phyloP scores from a whole-genome alignment of 1,140 invertebrate genomes.

The Notospermus geniculatus region DNA sequence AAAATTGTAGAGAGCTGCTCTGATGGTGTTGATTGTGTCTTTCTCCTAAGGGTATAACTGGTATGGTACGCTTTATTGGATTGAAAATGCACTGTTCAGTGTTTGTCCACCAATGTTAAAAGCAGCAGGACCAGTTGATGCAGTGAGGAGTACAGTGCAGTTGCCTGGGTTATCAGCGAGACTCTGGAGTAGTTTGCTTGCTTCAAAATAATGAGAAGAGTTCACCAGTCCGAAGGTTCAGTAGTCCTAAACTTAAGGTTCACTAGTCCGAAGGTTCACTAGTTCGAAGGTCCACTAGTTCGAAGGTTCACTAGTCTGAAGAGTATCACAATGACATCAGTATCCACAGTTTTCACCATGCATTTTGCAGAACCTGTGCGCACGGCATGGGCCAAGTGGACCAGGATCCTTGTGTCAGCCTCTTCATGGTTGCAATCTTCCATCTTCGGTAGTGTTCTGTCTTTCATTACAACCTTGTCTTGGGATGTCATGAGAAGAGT shows the following conservation, averaged over 20 bases:
- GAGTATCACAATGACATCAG: slow-evolving; percentile 28
- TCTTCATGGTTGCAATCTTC: slow-evolving; percentile 20
- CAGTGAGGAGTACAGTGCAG: slow-evolving; percentile 15
- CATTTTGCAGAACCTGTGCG: too few species aligned
- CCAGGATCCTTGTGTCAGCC: slow-evolving; percentile 25
- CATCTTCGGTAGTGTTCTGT: too few species aligned
- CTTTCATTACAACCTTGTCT: too few species aligned
- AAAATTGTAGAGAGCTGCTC: slow-evolving; percentile 12
- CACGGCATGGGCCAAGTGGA: slow-evolving; percentile 28
- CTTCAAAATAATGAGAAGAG: slow-evolving; percentile 25
- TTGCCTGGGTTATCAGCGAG: slow-evolving; percentile 9
- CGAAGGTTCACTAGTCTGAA: too few species aligned
- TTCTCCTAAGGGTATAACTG: slow-evolving; percentile 11
- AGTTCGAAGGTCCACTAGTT: too few species aligned
- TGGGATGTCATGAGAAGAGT: too few species aligned
- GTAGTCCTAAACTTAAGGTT: too few species aligned
- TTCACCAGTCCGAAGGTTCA: too few species aligned
- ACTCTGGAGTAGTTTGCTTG: slow-evolving; percentile 13
- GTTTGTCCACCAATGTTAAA: slow-evolving; percentile 19
- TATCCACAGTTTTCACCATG: slow-evolving; percentile 27
- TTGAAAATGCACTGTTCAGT: slow-evolving; percentile 14
- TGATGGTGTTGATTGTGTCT: slow-evolving; percentile 12
- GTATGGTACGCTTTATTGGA: background rate
- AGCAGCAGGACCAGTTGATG: slow-evolving; percentile 6
- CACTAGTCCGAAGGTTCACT: too few species aligned